Conservation (phyloP, 2,888 invertebrate genomes). For the Hypsopygia costalis region DNA sequence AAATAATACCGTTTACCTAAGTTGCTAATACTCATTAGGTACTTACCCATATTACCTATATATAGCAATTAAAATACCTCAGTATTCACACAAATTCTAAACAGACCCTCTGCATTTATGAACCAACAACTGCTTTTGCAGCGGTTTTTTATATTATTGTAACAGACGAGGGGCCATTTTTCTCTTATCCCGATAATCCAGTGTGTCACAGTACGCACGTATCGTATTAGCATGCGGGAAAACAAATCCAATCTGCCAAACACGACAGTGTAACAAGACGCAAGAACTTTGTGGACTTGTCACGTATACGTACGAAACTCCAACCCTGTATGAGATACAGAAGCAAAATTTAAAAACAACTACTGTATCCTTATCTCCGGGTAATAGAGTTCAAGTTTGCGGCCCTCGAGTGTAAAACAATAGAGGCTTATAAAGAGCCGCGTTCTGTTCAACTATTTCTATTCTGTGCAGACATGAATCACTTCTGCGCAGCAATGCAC, state of each 20-base stretch:
- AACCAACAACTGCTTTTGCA: no score
- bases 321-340: constrained; percentile 36
- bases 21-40: no score
- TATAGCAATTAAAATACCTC: no score
- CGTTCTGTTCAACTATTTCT: constrained; percentile 45
- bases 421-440: constrained; percentile 29
- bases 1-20: no score
- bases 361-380: constrained; percentile 1
- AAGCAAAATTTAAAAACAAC: constrained; percentile 15
- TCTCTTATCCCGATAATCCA: constrained; percentile 43
- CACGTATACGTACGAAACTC: constrained; percentile 40
- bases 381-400: constrained; percentile 1
- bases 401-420: constrained; percentile 10
- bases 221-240: constrained; percentile 64
- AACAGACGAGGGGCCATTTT: constrained; percentile 29
- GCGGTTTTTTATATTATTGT: constrained; percentile 11
- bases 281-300: constrained; percentile 56
- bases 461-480: constrained; percentile 53
- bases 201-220: constrained; percentile 42
- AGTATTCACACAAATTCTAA: no score
- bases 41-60: no score
- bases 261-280: constrained; percentile 59
- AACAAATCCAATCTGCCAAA: constrained; percentile 74
- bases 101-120: no score
- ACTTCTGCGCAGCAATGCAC: constrained; percentile 38